A percentile compares a stretch with the other conserved stretches of the same genome.
phyloP scores from a whole-genome alignment of 2,113 vertebrate genomes.

The Leptobrachium ailaonicum region DNA sequence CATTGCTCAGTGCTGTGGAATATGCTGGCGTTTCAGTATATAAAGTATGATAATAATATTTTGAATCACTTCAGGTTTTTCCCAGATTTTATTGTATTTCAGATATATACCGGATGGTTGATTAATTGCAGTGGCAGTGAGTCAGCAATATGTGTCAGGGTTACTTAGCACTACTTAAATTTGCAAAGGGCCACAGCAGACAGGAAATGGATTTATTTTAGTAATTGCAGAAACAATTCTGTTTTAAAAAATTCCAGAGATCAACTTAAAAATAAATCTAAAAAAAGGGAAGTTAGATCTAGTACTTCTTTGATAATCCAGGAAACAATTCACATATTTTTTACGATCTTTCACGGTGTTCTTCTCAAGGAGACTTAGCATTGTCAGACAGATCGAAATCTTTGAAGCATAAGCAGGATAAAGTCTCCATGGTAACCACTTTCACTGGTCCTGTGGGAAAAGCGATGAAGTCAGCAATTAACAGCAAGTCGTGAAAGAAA shows the following conservation, averaged over 20 bases:
- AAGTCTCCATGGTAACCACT: slow-evolving; percentile 42
- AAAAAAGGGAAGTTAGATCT: not conserved
- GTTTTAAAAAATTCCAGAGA: not conserved
- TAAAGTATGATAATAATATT: not conserved
- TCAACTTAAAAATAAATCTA: not conserved
- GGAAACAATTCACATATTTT: not conserved
- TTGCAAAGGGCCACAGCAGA: not conserved
- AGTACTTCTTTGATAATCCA: slow-evolving; percentile 3
- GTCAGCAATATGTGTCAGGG: not conserved
- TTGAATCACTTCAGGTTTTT: not conserved
- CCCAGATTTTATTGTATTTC: not conserved
- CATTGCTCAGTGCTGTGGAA: no score
- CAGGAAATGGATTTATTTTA: not conserved
- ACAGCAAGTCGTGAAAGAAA: slow-evolving; percentile 31
- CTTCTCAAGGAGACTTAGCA: slow-evolving; percentile 21
- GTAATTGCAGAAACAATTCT: not conserved
- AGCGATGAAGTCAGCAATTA: slow-evolving; percentile 44
- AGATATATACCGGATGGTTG: not conserved
- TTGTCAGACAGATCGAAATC: slow-evolving; percentile 42
- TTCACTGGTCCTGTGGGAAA: slow-evolving; percentile 40
- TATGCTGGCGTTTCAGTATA: no score
- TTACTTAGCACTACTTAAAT: not conserved
- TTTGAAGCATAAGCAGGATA: slow-evolving; percentile 39
- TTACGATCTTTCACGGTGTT: slow-evolving; percentile 2
- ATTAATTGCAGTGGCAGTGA: not conserved